Evolutionary conservation across 1,140 invertebrate species (phyloP).

Genomic region (Drosophila chauvacae): DNA sequence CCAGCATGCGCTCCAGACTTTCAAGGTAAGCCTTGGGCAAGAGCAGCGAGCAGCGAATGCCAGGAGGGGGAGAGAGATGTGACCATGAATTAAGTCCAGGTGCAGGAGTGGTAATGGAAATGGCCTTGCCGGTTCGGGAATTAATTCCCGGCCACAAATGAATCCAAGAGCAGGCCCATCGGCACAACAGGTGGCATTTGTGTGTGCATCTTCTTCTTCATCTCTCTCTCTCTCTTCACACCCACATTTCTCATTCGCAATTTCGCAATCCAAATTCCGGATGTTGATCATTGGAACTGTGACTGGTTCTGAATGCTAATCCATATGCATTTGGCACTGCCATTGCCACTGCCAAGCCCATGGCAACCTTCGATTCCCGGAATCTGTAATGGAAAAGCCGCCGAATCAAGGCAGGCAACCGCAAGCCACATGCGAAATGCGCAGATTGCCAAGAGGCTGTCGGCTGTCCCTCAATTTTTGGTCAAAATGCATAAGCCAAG

Average conservation of each 20-base stretch:
- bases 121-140: constrained; percentile 7
- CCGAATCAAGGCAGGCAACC: neutral
- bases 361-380: constrained; percentile 1
- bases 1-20: neutral
- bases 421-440: neutral
- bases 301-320: constrained; percentile 5
- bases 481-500: neutral
- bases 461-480: neutral
- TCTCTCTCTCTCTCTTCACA: neutral
- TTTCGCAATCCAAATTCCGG: constrained; percentile 8
- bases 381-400: constrained; percentile 11
- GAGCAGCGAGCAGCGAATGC: neutral
- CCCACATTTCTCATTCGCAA: constrained; percentile 8
- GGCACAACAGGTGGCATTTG: constrained; percentile 10
- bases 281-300: neutral
- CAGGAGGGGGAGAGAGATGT: neutral
- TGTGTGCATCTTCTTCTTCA: neutral
- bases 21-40: constrained; percentile 11
- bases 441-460: neutral
- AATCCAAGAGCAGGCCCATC: constrained; percentile 11
- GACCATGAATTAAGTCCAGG: constrained; percentile 13
- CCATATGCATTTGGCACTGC: neutral
- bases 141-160: constrained; percentile 20
- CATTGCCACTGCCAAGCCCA: neutral
- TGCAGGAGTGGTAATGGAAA: constrained; percentile 14